Evolutionary conservation across 1,140 invertebrate species (phyloP).

Genomic region (Zaprionus africanus): DNA sequence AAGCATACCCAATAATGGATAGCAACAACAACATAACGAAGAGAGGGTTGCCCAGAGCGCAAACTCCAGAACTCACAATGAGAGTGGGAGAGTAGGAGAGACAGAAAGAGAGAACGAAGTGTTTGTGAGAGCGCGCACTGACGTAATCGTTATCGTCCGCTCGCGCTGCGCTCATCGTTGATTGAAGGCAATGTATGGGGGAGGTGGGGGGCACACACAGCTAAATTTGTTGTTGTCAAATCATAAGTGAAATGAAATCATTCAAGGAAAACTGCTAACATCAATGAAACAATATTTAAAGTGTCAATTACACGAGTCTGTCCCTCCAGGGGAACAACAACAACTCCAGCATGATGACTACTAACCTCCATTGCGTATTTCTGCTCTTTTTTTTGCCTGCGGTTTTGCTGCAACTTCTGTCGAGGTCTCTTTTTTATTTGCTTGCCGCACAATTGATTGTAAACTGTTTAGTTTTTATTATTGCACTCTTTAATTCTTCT

Average conservation of each 20-base stretch:
- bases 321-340: constrained; percentile 6
- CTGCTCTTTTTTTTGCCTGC: constrained; percentile 13
- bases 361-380: constrained; percentile 69
- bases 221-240: constrained; percentile 48
- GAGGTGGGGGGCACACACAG: constrained; percentile 16
- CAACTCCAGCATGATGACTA: constrained; percentile 35
- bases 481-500: constrained; percentile 45
- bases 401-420: constrained; percentile 22
- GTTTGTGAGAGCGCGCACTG: constrained; percentile 55
- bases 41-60: constrained; percentile 49
- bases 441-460: constrained; percentile 41
- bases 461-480: constrained; percentile 46
- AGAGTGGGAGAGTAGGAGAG: constrained; percentile 5
- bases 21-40: constrained; percentile 12
- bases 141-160: constrained; percentile 65
- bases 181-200: constrained; percentile 26
- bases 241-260: constrained; percentile 75
- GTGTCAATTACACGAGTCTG: constrained; percentile 26
- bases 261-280: constrained; percentile 68
- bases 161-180: constrained; percentile 29
- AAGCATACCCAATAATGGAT: constrained; percentile 10
- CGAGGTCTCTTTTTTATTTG: constrained; percentile 40
- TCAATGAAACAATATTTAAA: constrained; percentile 68
- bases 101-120: constrained; percentile 4
- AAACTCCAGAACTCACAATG: constrained; percentile 67